Conservation (phyloP, 2,113 vertebrate species). For the Eudorcas thomsonii region DNA sequence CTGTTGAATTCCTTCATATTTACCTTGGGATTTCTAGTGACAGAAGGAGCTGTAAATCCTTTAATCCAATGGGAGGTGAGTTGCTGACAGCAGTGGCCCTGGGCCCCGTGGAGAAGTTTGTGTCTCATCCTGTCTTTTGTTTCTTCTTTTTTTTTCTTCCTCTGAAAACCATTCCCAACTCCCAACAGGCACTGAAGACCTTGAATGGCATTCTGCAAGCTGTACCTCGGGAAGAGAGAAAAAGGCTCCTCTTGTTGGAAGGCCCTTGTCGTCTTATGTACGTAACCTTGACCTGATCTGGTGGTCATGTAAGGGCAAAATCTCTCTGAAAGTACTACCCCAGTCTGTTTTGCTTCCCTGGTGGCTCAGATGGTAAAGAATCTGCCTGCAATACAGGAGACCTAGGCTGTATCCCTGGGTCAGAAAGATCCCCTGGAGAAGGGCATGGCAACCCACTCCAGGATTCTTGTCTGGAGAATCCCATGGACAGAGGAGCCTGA, state of each 20-base stretch:
- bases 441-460: not conserved
- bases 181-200: constrained; percentile 86
- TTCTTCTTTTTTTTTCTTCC: not conserved
- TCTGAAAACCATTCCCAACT: not conserved
- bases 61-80: constrained; percentile 87
- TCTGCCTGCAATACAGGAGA: not conserved
- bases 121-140: fast-evolving
- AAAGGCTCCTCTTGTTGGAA: constrained; percentile 79
- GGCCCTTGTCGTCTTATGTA: constrained; percentile 79
- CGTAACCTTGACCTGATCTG: constrained; percentile 52
- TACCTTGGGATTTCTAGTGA: constrained; percentile 82
- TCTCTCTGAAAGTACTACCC: not conserved
- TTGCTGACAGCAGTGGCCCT: not conserved
- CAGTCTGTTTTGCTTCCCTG: not conserved
- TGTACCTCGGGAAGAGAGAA: constrained; percentile 80
- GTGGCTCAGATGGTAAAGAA: not conserved
- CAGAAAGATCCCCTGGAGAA: not conserved
- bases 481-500: not conserved
- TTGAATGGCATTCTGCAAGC: constrained; percentile 87
- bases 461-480: not conserved
- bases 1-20: constrained; percentile 85
- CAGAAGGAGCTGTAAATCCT: constrained; percentile 74
- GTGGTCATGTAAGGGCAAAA: not conserved
- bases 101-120: not conserved
- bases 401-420: not conserved